These are phyloP conservation scores for Linnaemya tessellans DNA, from an alignment of 2,888 invertebrate species.

Conservation along the genomic window DNA sequence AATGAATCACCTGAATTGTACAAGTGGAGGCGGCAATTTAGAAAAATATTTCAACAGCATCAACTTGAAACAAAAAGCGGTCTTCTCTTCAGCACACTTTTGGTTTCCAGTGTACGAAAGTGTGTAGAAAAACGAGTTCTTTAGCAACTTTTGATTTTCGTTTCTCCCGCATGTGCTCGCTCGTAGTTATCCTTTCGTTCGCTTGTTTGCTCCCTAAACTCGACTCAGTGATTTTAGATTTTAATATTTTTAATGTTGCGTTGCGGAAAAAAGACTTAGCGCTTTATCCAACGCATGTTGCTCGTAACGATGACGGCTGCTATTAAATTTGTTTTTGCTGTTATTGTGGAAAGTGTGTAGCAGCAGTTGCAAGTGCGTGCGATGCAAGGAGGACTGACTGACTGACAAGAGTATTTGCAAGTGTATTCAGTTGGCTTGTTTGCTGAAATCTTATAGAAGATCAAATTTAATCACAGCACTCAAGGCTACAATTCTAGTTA, in stretches of 20 bases:
- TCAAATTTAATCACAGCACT: constrained; percentile 46
- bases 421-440: constrained; percentile 41
- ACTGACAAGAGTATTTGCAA: not conserved
- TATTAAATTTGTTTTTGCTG: not conserved
- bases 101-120: constrained; percentile 6
- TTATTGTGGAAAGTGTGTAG: not conserved
- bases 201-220: constrained; percentile 37
- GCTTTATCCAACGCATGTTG: constrained; percentile 61
- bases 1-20: too few relatives aligned
- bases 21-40: too few relatives aligned
- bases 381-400: not conserved
- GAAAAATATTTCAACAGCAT: too few relatives aligned
- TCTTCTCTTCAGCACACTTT: not conserved
- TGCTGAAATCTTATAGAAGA: constrained; percentile 53
- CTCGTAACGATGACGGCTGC: constrained; percentile 3
- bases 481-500: constrained; percentile 5
- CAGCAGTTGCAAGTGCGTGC: not conserved
- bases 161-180: not conserved
- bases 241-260: constrained; percentile 54
- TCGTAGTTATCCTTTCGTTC: not conserved
- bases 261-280: constrained; percentile 60
- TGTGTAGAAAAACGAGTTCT: constrained; percentile 34
- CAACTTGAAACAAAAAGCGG: too few relatives aligned
- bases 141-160: constrained; percentile 48
- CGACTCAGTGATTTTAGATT: constrained; percentile 55